Base-by-base conservation (phyloP, 2,888 invertebrate genomes). In the Mesorhabditis belari region DNA sequence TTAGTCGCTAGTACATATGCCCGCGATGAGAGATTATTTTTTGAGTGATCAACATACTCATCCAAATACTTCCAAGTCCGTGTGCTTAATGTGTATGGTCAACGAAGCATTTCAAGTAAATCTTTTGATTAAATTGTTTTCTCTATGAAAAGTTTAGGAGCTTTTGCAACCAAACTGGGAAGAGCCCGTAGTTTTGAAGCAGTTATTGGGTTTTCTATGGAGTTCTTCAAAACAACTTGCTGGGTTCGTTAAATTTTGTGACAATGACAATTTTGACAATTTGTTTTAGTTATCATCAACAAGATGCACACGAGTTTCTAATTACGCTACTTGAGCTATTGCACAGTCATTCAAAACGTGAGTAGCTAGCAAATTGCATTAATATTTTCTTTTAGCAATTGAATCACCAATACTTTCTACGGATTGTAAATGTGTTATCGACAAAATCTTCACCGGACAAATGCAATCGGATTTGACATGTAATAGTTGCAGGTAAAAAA, bases 301-400 rank as follows among this genome's bases (percentile, higher is more conserved):
- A 96, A 82, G 96, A 98, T 82, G 96, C 96, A 25, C 96, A 98
- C 81, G 96, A 98, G 85, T 96, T 96, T 84, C 92, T 96, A 81
- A 93, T 96, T 70, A 92, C 94, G 44, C 90, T 92, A 0, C 86
- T 96, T 44, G 60, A 63, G 56, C 61, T 74, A 57, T 54, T 74
- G 27, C 72, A 72, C 52, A 55, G 57, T 51, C 70, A 73, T 27
- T 72, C 66, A 12, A 61, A 60, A 26, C 61, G 65, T 61, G 50
- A 25, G 49, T 4, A 6, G 4, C 21, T 5, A 19, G 5, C 25
- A 26, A n/a, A 3, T 17, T 56, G 50, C 19, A n/a, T n/a, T 63
- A 28, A 57, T 56, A 19, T 6, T 59, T 4, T 55, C 28, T 2
- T 21, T 26, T 3, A n/a, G 29, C 23, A 35, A 23, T 9, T 35